Evolutionary conservation across 2,113 vertebrate genomes (phyloP).

Genomic region (Carassius carassius): DNA sequence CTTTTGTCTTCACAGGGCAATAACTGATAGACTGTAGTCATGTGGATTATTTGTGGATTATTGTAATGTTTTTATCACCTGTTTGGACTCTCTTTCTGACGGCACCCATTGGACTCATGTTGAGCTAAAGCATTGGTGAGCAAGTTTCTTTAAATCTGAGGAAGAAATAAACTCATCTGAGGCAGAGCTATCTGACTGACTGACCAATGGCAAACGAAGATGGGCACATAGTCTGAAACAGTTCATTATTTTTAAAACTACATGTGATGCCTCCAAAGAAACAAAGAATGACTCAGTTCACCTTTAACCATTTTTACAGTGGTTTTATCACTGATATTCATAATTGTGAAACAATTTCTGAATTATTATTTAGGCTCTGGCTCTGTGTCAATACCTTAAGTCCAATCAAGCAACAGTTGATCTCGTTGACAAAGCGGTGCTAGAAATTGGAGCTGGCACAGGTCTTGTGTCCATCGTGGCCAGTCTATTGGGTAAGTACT

Average conservation of each 20-base stretch:
- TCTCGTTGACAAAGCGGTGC: constrained; percentile 81
- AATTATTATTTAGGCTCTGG: constrained; percentile 74
- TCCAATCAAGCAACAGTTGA: constrained; percentile 78
- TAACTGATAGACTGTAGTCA: too few relatives aligned
- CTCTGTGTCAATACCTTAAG: constrained; percentile 85
- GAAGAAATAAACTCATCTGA: too few relatives aligned
- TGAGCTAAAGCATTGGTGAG: too few relatives aligned
- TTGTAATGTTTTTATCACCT: too few relatives aligned
- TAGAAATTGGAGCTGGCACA: constrained; percentile 90
- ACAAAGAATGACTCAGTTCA: background rate
- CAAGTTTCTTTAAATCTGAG: too few relatives aligned
- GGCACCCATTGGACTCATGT: too few relatives aligned
- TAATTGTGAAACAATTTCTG: background rate
- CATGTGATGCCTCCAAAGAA: background rate
- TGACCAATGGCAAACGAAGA: background rate
- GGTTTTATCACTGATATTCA: background rate
- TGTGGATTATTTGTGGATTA: too few relatives aligned
- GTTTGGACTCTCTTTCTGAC: too few relatives aligned
- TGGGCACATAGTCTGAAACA: background rate
- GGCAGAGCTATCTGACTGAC: background rate
- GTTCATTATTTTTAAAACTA: too few relatives aligned
- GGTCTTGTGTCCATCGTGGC: constrained; percentile 75
- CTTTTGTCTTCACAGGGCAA: too few relatives aligned
- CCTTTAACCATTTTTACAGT: background rate
- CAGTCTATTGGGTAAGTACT: constrained; percentile 63